A percentile compares a stretch with the other conserved stretches of the same genome.
phyloP scores from a whole-genome alignment of 2,888 invertebrate genomes.

The Clunio marinus region DNA sequence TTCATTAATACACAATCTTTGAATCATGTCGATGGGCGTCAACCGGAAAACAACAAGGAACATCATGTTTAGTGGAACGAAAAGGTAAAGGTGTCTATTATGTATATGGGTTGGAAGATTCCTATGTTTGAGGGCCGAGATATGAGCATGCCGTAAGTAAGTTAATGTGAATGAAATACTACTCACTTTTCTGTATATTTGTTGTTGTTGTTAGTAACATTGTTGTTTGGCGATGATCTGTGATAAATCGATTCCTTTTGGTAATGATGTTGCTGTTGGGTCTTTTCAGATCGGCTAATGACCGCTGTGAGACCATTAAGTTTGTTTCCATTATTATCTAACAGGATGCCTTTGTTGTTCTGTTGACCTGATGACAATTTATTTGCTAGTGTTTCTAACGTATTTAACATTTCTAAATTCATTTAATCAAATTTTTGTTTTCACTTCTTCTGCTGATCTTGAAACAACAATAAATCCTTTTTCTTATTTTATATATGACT shows the following conservation, averaged over 20 bases:
- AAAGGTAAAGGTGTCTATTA: not conserved
- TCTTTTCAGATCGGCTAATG: slow-evolving; percentile 41
- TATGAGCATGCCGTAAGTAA: too few relatives aligned
- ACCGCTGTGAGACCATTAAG: slow-evolving; percentile 46
- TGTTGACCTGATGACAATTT: slow-evolving; percentile 75
- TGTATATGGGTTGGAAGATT: not conserved
- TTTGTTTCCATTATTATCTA: slow-evolving; percentile 46
- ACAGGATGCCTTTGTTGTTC: slow-evolving; percentile 42
- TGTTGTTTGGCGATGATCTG: slow-evolving; percentile 21
- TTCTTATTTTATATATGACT: not conserved
- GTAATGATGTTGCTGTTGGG: slow-evolving; percentile 20
- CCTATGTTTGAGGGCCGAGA: too few relatives aligned
- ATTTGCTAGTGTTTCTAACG: slow-evolving; percentile 82
- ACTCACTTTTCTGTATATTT: slow-evolving; percentile 34
- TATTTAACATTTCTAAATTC: slow-evolving; percentile 65
- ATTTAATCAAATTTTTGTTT: slow-evolving; percentile 17
- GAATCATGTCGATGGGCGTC: slow-evolving; percentile 3
- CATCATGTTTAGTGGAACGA: not conserved
- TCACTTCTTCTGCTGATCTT: not conserved
- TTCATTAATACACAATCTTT: not conserved
- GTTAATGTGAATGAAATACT: not conserved
- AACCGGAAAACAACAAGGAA: slow-evolving; percentile 1
- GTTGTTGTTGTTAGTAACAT: slow-evolving; percentile 3
- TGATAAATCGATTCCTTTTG: slow-evolving; percentile 26
- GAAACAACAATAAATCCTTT: too few relatives aligned